These are phyloP conservation scores for Deilephila elpenor DNA, from an alignment of 2,888 invertebrate species.

Conservation along the genomic window DNA sequence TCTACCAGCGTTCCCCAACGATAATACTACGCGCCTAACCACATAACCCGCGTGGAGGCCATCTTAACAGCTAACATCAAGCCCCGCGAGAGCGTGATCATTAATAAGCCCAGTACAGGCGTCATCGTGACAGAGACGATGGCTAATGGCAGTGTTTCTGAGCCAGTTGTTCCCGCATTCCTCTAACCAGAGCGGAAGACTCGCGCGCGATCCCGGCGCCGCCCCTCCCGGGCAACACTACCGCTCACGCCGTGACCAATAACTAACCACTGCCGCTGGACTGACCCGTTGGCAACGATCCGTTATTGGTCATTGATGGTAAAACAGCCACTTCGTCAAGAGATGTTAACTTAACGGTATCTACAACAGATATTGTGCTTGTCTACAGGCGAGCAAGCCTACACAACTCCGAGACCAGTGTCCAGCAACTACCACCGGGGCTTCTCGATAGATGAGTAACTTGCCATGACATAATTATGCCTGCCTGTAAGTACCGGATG, in stretches of 20 bases:
- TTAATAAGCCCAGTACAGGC: constrained; percentile 7
- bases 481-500: too few species aligned
- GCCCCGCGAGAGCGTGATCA: constrained; percentile 12
- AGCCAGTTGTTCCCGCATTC: constrained; percentile 20
- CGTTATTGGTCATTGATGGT: neutral
- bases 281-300: neutral
- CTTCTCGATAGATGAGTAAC: too few species aligned
- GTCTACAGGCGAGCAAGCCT: too few species aligned
- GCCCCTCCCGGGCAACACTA: neutral
- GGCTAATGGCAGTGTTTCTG: constrained; percentile 23
- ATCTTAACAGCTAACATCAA: neutral
- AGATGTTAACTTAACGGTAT: neutral
- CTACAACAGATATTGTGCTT: neutral
- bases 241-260: neutral
- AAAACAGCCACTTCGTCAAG: neutral
- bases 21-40: constrained; percentile 3
- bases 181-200: constrained; percentile 15
- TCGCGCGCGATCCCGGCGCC: neutral
- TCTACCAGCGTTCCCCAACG: constrained; percentile 6
- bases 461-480: too few species aligned
- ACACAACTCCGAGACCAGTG: too few species aligned
- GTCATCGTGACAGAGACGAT: constrained; percentile 3
- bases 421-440: too few species aligned
- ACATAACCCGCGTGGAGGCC: constrained; percentile 14
- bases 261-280: neutral